Base-by-base conservation (phyloP, 2,113 vertebrate species). In the Alces alces region DNA sequence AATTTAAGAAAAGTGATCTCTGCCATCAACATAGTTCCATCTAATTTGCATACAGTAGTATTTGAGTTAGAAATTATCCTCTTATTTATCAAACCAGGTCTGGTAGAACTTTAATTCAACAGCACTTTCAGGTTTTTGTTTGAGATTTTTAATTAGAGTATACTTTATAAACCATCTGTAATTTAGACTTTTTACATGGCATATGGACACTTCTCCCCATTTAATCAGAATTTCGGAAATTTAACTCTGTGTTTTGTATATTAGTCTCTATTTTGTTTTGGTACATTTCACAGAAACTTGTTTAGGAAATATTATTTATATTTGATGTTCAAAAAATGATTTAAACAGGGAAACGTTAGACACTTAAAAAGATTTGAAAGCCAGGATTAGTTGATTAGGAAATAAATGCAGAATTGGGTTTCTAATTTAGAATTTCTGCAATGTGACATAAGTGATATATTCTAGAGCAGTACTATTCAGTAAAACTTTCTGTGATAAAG, bases 21-120 rank as follows among this genome's bases (percentile, higher is more conserved):
- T 97, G 55, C 17, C n/a, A 66, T 27, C 45, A 88, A 66, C 13
- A 54, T 3, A 19, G 61, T 93, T 95, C 50, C 5, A 94, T 15
- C 50, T n/a, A 39, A 86, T 84, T 93, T 92, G 9, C 21, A 50
- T 55, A 73, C 9, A 78, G 30, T 3, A 76, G 52, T 47, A 27
- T 73, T 80, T 61, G 47, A 96, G 33, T 90, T 96, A 95, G 54
- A 88, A 93, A 60, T 92, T 95, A 33, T 85, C 90, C 50, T 92
- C 47, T 82, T 89, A 78, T 82, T 91, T 95, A 85, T 93, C 79
- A 95, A 55, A 70, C 91, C 5, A 60, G 39, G 3, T n/a, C 11
- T 91, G 23, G 27, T 39, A 39, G 39, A 33, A 15, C 10, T 94
- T 64, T 93, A 66, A 76, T 45, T 94, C 95, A 80, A 45, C 11